Base-by-base conservation (phyloP, 2,888 invertebrate species). In the Microdon myrmicae region DNA sequence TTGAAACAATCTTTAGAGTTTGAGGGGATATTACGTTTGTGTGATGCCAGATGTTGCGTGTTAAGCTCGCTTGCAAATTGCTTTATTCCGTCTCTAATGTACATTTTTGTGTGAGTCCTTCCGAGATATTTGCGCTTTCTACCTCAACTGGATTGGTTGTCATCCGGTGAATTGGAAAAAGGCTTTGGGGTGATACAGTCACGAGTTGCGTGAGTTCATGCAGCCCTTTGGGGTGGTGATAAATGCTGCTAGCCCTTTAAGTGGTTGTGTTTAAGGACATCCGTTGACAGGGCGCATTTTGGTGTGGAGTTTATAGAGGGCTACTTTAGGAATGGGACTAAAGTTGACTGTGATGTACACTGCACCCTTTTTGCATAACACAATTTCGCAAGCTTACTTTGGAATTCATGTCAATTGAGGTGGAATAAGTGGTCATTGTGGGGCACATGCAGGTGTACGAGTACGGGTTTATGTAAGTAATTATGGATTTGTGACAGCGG, bases 221-320 rank as follows among this genome's bases (percentile, higher is more conserved):
- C n/a, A n/a, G n/a, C n/a, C n/a, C n/a, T n/a, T n/a, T n/a, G n/a
- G n/a, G n/a, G n/a, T n/a, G n/a, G n/a, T n/a, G n/a, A n/a, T 32
- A 34, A 41, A 51, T 51, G 51, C 14, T 31, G 41, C 35, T 41
- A 41, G 41, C 51, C 51, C 34, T 51, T 34, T 41, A 32, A 51
- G 35, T 41, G 35, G 51, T 13, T 49, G 48, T 48, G 23, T 5
- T n/a, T n/a, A n/a, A n/a, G n/a, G n/a, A n/a, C n/a, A n/a, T n/a
- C n/a, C 9, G 16, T 3, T 3, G 2, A 9, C 2, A 4, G 16
- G 9, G 12, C 5, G n/a, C n/a, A n/a, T n/a, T n/a, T n/a, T n/a
- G n/a, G n/a, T n/a, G n/a, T n/a, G n/a, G n/a, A n/a, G n/a, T n/a
- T n/a, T n/a, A n/a, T n/a, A n/a, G n/a, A n/a, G n/a, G n/a, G n/a